Evolutionary conservation across 2,797 vertebrate species (phyloP), one percentile per base, ranked within the genome.

Genomic region (Chloroceryle amazona): DNA sequence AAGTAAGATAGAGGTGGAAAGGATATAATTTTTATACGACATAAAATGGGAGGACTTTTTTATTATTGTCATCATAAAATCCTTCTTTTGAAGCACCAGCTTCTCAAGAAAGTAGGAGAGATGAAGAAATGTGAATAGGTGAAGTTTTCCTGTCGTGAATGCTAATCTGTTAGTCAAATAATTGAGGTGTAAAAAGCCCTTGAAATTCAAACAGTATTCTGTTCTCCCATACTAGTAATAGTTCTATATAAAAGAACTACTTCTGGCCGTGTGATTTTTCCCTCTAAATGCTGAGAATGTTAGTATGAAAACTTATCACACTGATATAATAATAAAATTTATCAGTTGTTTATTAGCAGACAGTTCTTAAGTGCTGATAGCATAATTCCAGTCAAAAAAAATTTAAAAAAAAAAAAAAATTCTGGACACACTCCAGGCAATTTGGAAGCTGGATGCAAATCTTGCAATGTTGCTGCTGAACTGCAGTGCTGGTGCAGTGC

Each of bases 391-490:
- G 39, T 39, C 20, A 25, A 25, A 49, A 25, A 55, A 66, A 49
- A 29, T 61, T 86, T n/a, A 49, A 47, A 47, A 25, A 25, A 49
- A 25, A 25, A 25, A 49, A 25, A 55, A 66, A 49, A 29, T 61
- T 86, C 65, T 60, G 28, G 31, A 49, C 41, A 13, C 28, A 39
- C 29, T 35, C n/a, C 3, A 23, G 37, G 26, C 22, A 52, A 10
- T 15, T 28, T 74, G 49, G 65, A 70, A 61, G 15, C 13, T 83
- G 67, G 5, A 16, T 83, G 67, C 19, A 52, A 23, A 18, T 13
- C 20, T 73, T 72, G 58, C 41, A 65, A 15, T 1, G 2, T 16
- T 70, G 31, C 25, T 7, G 6, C 37, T 87, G 0, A 0, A 6
- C 47, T 51, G 49, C 49, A 51, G 25, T 13, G 23, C 17, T 73